Conservation (phyloP, 1,140 invertebrate species). For the silkworm (Bombyx mori) region ASM3026992v2 NC_085135.1:719001-719500, state of each 20-base stretch:
- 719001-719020: constrained; percentile 8
- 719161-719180: constrained; percentile 9
- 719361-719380: constrained; percentile 2
- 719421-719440: neutral
- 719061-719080: constrained; percentile 4
- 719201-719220: constrained; percentile 3
- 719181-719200: constrained; percentile 9
- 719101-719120: constrained; percentile 1
- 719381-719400: neutral
- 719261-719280: neutral
- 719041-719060: constrained; percentile 7
- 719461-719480: neutral
- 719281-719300: neutral
- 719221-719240: neutral
- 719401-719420: neutral
- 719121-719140: constrained; percentile 7
- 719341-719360: constrained; percentile 1
- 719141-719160: constrained; percentile 7
- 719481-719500: neutral
- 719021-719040: neutral
- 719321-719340: neutral
- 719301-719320: too few species aligned
- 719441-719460: neutral
- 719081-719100: constrained; percentile 5
- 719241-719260: neutral